Evolutionary conservation across 2,113 vertebrate genomes (phyloP).

Genomic region (Theristicus caerulescens): DNA sequence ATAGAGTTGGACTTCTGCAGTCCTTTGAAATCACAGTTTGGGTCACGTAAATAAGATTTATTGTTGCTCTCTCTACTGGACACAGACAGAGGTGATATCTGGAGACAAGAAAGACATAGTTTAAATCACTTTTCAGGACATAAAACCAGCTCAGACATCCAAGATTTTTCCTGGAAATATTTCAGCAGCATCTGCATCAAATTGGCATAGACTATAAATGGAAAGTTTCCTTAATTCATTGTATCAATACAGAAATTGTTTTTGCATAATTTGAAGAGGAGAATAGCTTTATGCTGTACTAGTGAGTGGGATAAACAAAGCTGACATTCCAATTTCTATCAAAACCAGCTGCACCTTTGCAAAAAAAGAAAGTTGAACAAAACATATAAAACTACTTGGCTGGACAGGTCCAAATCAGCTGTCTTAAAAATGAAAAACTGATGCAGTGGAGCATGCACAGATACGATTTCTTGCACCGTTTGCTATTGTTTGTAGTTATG

Average conservation of each 20-base stretch:
- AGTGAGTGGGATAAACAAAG: not conserved
- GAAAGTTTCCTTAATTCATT: not conserved
- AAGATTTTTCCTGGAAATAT: not conserved
- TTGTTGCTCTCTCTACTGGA: not conserved
- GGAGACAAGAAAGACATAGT: not conserved
- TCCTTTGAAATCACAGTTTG: not conserved
- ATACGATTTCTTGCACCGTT: not conserved
- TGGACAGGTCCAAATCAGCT: not conserved
- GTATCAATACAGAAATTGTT: not conserved
- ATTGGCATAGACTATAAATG: not conserved
- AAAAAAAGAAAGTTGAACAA: not conserved
- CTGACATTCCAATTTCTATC: not conserved
- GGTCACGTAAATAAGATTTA: not conserved
- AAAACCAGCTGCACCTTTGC: not conserved
- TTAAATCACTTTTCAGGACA: not conserved
- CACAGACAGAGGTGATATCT: not conserved
- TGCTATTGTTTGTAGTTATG: not conserved
- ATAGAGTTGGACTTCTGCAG: not conserved
- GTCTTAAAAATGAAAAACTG: not conserved
- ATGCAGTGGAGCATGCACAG: not conserved
- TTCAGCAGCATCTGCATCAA: not conserved
- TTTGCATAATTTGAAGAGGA: not conserved
- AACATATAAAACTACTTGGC: not conserved
- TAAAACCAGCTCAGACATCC: not conserved
- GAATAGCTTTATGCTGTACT: not conserved